These are phyloP conservation scores for Brachylomia viminalis DNA, from an alignment of 2,888 invertebrate genomes.

Conservation along the genomic window DNA sequence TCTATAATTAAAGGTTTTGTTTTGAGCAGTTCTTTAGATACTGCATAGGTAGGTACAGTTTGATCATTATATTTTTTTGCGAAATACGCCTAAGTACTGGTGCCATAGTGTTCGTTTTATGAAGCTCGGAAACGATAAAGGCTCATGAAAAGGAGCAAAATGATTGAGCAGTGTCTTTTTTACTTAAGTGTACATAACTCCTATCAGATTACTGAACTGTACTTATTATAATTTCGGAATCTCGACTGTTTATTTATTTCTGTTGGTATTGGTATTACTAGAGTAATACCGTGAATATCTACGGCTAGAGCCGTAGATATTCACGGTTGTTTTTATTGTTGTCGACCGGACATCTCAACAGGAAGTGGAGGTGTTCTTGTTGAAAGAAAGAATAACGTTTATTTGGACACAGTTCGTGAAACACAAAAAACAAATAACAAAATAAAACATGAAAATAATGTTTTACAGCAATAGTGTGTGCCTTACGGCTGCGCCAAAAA, in stretches of 20 bases:
- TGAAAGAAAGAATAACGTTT: too few relatives aligned
- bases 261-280: background rate
- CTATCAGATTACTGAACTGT: background rate
- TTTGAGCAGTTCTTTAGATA: background rate
- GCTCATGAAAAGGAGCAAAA: background rate
- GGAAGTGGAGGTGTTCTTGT: too few relatives aligned
- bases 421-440: too few relatives aligned
- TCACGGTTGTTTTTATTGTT: background rate
- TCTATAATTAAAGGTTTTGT: background rate
- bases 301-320: background rate
- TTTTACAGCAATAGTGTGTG: too few relatives aligned
- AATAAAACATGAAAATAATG: too few relatives aligned
- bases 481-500: too few relatives aligned
- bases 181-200: background rate
- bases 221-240: background rate
- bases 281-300: too few relatives aligned
- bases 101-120: background rate
- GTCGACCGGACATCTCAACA: too few relatives aligned
- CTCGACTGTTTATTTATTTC: background rate
- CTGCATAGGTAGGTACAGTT: background rate
- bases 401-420: too few relatives aligned
- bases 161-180: too few relatives aligned
- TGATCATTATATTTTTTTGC: background rate
- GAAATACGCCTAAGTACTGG: background rate
- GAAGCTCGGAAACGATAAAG: background rate